phyloP scores from a whole-genome alignment of 2,888 invertebrate species.

The Fabriciana adippe region DNA sequence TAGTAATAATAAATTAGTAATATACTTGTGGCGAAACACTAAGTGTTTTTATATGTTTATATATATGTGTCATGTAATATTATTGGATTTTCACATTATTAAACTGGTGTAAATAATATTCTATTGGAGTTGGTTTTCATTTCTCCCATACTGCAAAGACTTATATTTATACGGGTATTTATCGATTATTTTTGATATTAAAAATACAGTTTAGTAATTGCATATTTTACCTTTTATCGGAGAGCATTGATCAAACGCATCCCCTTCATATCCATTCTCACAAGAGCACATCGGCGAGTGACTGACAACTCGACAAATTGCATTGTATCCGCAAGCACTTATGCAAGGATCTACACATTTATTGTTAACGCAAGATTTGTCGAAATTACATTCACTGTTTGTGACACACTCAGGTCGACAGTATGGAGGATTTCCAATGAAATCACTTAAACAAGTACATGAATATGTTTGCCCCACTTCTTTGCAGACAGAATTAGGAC shows the following conservation, averaged over 20 bases:
- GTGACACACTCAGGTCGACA: conserved; percentile 92
- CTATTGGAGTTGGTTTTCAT: too few relatives aligned
- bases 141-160: too few relatives aligned
- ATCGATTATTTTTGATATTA: neutral
- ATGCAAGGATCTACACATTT: conserved; percentile 92
- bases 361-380: conserved; percentile 89
- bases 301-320: conserved; percentile 90
- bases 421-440: conserved; percentile 87
- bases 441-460: conserved; percentile 88
- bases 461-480: conserved; percentile 81
- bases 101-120: too few relatives aligned
- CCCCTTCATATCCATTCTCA: conserved; percentile 86
- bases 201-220: neutral
- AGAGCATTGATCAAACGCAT: conserved; percentile 88
- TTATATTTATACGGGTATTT: neutral
- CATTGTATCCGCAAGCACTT: conserved; percentile 89
- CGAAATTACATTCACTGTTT: conserved; percentile 89
- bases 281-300: conserved; percentile 94
- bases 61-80: too few relatives aligned
- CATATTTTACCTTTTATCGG: conserved; percentile 59
- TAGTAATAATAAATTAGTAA: too few relatives aligned
- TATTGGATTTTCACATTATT: too few relatives aligned
- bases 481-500: conserved; percentile 88
- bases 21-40: too few relatives aligned
- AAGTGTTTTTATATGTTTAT: too few relatives aligned